Base-by-base conservation (phyloP, 1,140 invertebrate species). In the Mercenaria mercenaria region DNA sequence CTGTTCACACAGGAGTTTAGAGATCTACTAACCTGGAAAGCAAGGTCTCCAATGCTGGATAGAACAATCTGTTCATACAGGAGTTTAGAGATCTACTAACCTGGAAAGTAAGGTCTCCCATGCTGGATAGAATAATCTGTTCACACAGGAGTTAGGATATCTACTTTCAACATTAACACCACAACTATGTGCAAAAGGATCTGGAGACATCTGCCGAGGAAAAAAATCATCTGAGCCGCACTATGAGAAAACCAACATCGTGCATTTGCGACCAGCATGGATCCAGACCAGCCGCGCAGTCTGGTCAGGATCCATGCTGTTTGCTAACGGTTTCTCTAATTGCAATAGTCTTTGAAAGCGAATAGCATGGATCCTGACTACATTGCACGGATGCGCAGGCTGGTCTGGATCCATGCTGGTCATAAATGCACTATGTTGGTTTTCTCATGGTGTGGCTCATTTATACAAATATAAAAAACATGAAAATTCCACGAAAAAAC, bases 81-180 rank as follows among this genome's bases (percentile, higher is more conserved):
- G n/a, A n/a, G n/a, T n/a, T n/a, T n/a, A n/a, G n/a, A 47, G 15
- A 47, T 47, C 43, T 47, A 47, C 43, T 47, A 23, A 92, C 90
- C 84, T 88, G 32, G 79, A 69, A 0, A 91, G 67, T 41, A 92
- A 87, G 39, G 41, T 89, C 32, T 90, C 69, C 92, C 92, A 92
- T 2, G 69, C 85, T 23, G 59, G 74, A 18, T 77, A 79, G 32
- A 88, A 88, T 43, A 92, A 80, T 69, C 86, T 77, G 52, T 87
- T 92, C 1, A 90, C 80, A 72, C 74, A 86, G 29, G 72, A 82
- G 81, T 92, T 92, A 26, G 90, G 88, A 50, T 92, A 90, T 61
- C 86, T 82, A 59, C 79, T 88, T 47, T 92, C 90, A 47, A 91
- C 39, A 47, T 74, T 74, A 10, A 41, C 69, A 74, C 69, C 69